These are phyloP conservation scores for Anagyrus pseudococci DNA, from an alignment of 2,888 invertebrate species.

Conservation along the genomic window DNA sequence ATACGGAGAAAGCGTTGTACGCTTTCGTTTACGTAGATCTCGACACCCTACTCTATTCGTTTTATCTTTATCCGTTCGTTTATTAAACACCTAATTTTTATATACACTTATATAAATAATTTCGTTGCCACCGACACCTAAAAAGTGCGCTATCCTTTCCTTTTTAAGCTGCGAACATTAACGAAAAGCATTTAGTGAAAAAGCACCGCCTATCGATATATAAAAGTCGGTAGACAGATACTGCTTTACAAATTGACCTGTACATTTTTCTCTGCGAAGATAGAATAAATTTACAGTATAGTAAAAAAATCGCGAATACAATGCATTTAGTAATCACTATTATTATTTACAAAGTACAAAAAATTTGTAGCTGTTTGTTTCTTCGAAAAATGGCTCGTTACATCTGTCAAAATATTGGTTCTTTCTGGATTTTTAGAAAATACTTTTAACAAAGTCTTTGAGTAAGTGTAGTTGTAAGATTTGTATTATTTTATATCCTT, in stretches of 20 bases:
- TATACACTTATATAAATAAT: conserved; percentile 41
- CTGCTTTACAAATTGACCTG: conserved; percentile 33
- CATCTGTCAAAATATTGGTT: conserved; percentile 18
- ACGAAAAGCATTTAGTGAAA: conserved; percentile 37
- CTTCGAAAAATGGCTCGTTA: conserved; percentile 2
- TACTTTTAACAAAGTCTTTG: conserved; percentile 2
- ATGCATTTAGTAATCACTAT: too few relatives aligned
- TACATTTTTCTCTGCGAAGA: conserved; percentile 26
- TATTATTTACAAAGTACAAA: conserved; percentile 37
- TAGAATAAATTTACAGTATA: conserved; percentile 36
- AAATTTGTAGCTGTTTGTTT: not conserved
- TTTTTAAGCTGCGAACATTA: conserved; percentile 33
- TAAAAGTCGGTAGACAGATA: conserved; percentile 8
- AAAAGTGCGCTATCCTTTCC: conserved; percentile 26
- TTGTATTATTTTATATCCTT: conserved; percentile 8
- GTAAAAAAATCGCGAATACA: conserved; percentile 25
- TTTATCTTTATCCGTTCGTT: conserved; percentile 23
- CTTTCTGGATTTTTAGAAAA: conserved; percentile 8
- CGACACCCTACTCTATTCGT: conserved; percentile 21
- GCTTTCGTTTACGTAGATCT: conserved; percentile 27
- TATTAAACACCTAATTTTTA: conserved; percentile 39
- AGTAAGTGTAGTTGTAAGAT: conserved; percentile 10
- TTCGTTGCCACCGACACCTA: conserved; percentile 43
- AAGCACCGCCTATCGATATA: too few relatives aligned
- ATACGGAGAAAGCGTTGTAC: conserved; percentile 39